These are phyloP conservation scores for Caiman crocodilus DNA, from an alignment of 2,797 vertebrate species.

Conservation along the genomic window DNA sequence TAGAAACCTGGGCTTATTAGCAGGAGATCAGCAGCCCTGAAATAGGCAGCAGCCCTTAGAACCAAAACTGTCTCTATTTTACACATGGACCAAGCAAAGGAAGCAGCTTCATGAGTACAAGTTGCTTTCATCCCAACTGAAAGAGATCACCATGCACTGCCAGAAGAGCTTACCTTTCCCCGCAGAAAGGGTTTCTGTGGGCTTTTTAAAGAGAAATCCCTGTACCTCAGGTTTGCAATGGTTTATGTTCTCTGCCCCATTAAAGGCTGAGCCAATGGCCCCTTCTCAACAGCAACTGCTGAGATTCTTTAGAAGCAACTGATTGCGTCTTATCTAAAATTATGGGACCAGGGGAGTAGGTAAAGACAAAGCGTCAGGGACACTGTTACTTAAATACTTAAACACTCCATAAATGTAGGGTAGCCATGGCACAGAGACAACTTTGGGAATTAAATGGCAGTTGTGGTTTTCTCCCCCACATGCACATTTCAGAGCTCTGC, in stretches of 20 bases:
- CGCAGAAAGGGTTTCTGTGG: neutral
- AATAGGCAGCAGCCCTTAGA: neutral
- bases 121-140: neutral
- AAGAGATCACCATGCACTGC: neutral
- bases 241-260: neutral
- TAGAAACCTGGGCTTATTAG: neutral
- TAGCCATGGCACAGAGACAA: neutral
- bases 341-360: neutral
- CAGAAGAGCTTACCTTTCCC: neutral
- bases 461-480: neutral
- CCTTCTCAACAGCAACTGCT: neutral
- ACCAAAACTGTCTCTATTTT: neutral
- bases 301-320: neutral
- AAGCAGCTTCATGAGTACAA: neutral
- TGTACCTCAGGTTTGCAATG: neutral
- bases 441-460: neutral
- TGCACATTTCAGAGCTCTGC: constrained; percentile 39
- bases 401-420: constrained; percentile 21
- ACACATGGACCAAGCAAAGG: neutral
- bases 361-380: neutral
- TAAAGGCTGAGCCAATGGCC: too few species aligned
- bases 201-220: neutral
- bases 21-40: neutral
- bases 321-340: neutral
- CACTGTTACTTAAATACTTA: neutral